Evolutionary conservation across 92 coral and sea anemone genomes (phyloP).

Genomic region (Porites cylindrica): DNA sequence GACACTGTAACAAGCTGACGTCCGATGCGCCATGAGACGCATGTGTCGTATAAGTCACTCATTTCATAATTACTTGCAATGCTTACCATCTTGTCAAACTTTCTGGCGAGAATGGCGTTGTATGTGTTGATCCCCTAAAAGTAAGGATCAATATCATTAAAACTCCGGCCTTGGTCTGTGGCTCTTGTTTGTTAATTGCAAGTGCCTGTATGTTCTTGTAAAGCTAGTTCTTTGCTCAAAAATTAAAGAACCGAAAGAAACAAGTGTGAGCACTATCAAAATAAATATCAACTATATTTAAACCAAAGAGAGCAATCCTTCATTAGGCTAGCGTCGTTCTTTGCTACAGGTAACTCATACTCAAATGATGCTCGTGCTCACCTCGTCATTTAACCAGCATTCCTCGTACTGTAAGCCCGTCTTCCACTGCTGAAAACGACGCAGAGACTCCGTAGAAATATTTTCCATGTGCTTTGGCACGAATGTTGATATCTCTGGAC

Average conservation of each 20-base stretch:
- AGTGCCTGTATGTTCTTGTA: too few species aligned
- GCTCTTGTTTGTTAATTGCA: neutral
- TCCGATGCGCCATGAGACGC: too few species aligned
- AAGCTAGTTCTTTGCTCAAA: too few species aligned
- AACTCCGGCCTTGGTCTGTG: neutral
- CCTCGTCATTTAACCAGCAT: conserved; percentile 23
- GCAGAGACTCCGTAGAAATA: neutral
- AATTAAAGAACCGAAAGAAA: too few species aligned
- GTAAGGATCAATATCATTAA: neutral
- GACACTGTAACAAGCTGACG: neutral
- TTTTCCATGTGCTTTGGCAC: neutral
- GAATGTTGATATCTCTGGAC: neutral
- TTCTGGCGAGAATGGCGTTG: neutral
- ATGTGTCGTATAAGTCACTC: too few species aligned
- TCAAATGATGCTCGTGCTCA: neutral
- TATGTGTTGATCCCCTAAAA: conserved; percentile 4
- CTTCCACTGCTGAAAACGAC: conserved; percentile 12
- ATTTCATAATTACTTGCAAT: neutral
- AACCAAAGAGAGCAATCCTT: too few species aligned
- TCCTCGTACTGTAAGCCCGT: neutral
- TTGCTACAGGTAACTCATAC: neutral
- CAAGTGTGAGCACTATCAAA: too few species aligned
- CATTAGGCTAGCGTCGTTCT: too few species aligned
- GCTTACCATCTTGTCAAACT: conserved; percentile 14
- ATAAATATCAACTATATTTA: too few species aligned